Base-by-base conservation (phyloP, 2,797 vertebrate species). In the Taeniopygia guttata region DNA sequence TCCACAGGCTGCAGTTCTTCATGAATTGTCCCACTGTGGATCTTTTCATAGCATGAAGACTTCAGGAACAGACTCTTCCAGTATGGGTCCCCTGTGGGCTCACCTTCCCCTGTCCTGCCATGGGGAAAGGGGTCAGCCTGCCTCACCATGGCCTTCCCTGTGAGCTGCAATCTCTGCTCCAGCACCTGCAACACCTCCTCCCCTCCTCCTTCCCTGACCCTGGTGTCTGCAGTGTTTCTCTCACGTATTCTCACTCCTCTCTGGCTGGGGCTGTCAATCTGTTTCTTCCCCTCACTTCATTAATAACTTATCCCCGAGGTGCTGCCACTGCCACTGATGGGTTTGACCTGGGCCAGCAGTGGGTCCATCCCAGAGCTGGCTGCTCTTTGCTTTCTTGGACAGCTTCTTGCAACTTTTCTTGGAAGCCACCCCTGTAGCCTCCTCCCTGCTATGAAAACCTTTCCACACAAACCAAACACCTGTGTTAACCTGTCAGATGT, bases 81-180 rank as follows among this genome's bases (percentile, higher is more conserved):
- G 1, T 22, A 7, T 27, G 29, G 36, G 9, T 55, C 19, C 6
- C 27, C 8, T 2, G 1, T 7, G 7, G 30, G 18, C 11, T 60
- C 54, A 43, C 13, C 43, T 42, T 36, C 30, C 29, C 14, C 54
- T n/a, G 42, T 54, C 27, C 42, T 62, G 54, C 17, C 25, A 2
- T 10, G 27, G 30, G 15, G 36, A 18, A 30, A 23, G 40, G 20
- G 42, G 10, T 36, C 34, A 68, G 40, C 26, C 21, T 59, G 25
- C 12, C 52, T 27, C 54, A 40, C 29, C 46, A 7, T 34, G 30
- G 25, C 16, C n/a, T 73, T 73, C 54, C 16, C 52, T 21, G 27
- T 7, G 29, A 19, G 34, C 59, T 66, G 38, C 52, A 40, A 13
- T 32, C 38, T 30, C 79, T 83, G 66, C n/a, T 64, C 30, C 13